phyloP scores from a whole-genome alignment of 2,113 vertebrate genomes.

The Probosciger aterrimus region DNA sequence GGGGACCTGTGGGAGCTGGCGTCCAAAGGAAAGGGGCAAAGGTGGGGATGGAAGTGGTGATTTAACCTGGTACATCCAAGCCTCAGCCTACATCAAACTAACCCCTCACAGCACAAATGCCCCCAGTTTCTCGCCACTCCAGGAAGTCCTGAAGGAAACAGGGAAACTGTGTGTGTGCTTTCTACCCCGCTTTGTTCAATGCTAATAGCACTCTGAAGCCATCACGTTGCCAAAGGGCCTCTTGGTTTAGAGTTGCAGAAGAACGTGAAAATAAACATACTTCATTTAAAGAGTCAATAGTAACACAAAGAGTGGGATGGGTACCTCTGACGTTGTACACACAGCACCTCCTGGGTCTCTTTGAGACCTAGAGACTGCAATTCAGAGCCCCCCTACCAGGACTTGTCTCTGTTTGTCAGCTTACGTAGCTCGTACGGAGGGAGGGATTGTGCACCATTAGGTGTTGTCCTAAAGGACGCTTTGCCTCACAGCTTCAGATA shows the following conservation, averaged over 20 bases:
- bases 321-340: not conserved
- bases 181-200: not conserved
- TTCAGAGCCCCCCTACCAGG: not conserved
- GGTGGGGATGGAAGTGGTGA: not conserved
- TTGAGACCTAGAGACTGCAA: not conserved
- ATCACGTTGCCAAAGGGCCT: not conserved
- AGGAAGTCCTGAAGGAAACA: not conserved
- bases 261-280: not conserved
- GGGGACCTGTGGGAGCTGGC: fast-evolving
- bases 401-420: not conserved
- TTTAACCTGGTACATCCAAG: not conserved
- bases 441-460: not conserved
- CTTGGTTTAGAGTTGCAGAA: not conserved
- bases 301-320: not conserved
- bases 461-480: not conserved
- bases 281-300: not conserved
- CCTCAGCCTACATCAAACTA: not conserved
- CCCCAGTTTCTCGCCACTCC: not conserved
- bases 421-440: not conserved
- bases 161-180: not conserved
- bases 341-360: not conserved
- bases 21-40: not conserved
- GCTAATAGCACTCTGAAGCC: not conserved
- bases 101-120: not conserved
- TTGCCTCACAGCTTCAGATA: not conserved